Evolutionary conservation across 2,888 invertebrate species (phyloP), one percentile per base, ranked within the genome.

Genomic region (Pyrocoelia pectoralis): DNA sequence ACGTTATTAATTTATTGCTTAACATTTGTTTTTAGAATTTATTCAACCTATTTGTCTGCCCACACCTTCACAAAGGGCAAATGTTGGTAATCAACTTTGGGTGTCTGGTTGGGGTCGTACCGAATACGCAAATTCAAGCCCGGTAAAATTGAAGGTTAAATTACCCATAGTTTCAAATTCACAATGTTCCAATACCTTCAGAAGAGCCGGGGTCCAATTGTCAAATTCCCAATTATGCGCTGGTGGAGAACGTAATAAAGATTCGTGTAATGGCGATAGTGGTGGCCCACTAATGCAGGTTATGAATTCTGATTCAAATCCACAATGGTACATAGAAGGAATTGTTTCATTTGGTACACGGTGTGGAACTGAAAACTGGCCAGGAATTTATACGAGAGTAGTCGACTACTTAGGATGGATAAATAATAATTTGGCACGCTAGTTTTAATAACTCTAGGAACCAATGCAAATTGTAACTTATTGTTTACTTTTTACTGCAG

Each of bases 381-480:
- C 89, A 0, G 89, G 87, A 49, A 87, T 90, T 0, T 89, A 89
- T 72, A 87, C 89, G 1, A 84, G 85, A 9, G 86, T 88, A 1
- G 77, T 82, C 0, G 80, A 81, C 13, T 89, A 89, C 70, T 63
- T 82, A 0, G 82, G 84, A 64, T 90, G 89, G 89, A 89, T 90
- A 50, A 17, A 57, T 84, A 74, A 73, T 9, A 65, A 61, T 29
- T 9, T 61, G 1, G 14, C 48, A 15, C 13, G 53, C 43, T 65
- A 54, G 24, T 8, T 28, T 24, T 12, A 13, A 8, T 9, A 8
- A 38, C 10, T 13, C 14, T 49, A 19, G 18, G 18, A 19, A 28
- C 18, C 15, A 29, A 43, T 51, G n/a, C 12, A 52, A 18, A 28
- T 13, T 24, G 9, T 50, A 50, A 50, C 12, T 50, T 50, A 50